Evolutionary conservation across 2,888 invertebrate genomes (phyloP).

Genomic region (Orchesellides sinensis): DNA sequence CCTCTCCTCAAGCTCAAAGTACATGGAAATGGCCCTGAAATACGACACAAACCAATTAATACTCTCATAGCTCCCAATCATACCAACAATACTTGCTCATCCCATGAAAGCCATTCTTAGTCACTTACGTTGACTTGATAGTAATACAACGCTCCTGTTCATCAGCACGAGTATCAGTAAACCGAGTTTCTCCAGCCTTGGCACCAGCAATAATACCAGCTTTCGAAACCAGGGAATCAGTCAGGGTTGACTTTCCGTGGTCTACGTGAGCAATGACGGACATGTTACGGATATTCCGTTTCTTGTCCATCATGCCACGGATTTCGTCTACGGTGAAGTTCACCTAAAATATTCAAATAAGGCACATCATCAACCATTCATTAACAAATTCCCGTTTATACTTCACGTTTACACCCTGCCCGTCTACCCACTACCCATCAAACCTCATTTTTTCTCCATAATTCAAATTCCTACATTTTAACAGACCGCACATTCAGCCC

Average conservation of each 20-base stretch:
- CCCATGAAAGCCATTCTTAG: not conserved
- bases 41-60: not conserved
- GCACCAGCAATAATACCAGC: constrained; percentile 99
- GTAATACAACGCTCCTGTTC: constrained; percentile 99
- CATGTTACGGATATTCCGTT: constrained; percentile 99
- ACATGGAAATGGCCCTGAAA: constrained; percentile 98
- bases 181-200: constrained; percentile 99
- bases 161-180: constrained; percentile 99
- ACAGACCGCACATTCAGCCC: too few relatives aligned
- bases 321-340: constrained; percentile 99
- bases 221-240: constrained; percentile 99
- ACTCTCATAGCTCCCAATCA: not conserved
- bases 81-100: not conserved
- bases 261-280: constrained; percentile 99
- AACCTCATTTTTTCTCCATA: too few relatives aligned
- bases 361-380: not conserved
- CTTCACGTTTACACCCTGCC: too few relatives aligned
- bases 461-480: too few relatives aligned
- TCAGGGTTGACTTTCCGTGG: constrained; percentile 99
- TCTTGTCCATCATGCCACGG: constrained; percentile 99
- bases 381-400: too few relatives aligned
- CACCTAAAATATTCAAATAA: constrained; percentile 83
- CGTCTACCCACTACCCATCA: too few relatives aligned
- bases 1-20: constrained; percentile 96
- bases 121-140: constrained; percentile 98